These are phyloP conservation scores for Alsophila aescularia DNA, from an alignment of 2,888 invertebrate genomes.

Conservation along the genomic window DNA sequence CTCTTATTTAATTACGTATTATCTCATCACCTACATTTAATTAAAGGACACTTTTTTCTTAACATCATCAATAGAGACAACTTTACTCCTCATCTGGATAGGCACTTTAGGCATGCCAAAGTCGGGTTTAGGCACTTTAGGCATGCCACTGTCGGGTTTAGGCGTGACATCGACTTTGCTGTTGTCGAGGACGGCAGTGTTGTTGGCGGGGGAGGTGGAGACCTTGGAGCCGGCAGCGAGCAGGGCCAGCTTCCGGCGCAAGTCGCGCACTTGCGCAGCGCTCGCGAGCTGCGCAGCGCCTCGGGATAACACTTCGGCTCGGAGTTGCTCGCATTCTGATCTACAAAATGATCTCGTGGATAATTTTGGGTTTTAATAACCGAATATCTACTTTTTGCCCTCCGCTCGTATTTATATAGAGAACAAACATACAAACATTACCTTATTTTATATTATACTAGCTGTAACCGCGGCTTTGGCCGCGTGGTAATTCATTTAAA, in stretches of 20 bases:
- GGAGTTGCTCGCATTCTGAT: conserved; percentile 65
- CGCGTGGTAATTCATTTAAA: no score
- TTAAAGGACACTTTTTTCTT: conserved; percentile 77
- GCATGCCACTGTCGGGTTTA: no score
- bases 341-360: conserved; percentile 39
- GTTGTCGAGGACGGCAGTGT: conserved; percentile 31
- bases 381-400: no score
- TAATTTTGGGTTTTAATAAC: not conserved
- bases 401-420: no score
- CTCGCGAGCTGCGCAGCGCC: conserved; percentile 71
- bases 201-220: conserved; percentile 29
- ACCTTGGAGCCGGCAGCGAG: conserved; percentile 35
- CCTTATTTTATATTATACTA: no score
- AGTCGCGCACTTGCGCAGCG: conserved; percentile 66
- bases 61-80: conserved; percentile 56
- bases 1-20: not conserved
- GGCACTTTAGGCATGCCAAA: conserved; percentile 41
- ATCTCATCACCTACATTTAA: conserved; percentile 37
- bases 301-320: conserved; percentile 65
- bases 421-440: no score
- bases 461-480: no score
- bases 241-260: conserved; percentile 65
- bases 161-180: conserved; percentile 46
- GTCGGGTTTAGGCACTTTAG: conserved; percentile 38
- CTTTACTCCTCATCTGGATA: conserved; percentile 41